A percentile compares a stretch with the other conserved stretches of the same genome.
Evolutionary conservation across 2,113 vertebrate genomes (phyloP).

Genomic region (Cynocephalus volans): DNA sequence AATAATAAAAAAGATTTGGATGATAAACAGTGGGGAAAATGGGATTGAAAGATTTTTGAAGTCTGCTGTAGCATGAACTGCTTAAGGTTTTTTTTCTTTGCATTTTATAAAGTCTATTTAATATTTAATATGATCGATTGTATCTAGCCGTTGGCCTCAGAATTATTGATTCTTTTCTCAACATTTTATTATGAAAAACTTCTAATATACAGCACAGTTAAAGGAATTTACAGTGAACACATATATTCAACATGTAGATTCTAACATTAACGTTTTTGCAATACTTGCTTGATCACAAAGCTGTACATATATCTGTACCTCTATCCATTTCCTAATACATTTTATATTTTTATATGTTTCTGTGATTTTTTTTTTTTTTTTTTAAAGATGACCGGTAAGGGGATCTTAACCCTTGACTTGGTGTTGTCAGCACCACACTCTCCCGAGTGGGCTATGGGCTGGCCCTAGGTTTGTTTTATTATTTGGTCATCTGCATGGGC

Average conservation of each 20-base stretch:
- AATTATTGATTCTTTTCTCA: slow-evolving; percentile 33
- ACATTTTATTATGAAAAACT: slow-evolving; percentile 27
- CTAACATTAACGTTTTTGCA: background rate
- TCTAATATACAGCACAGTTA: background rate
- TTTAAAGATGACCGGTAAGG: too few species aligned
- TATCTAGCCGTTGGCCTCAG: background rate
- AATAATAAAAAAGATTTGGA: background rate
- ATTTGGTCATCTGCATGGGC: background rate
- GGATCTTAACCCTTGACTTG: too few species aligned
- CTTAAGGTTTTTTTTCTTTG: slow-evolving; percentile 42
- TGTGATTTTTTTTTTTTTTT: too few species aligned
- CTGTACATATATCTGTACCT: background rate
- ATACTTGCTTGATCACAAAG: background rate
- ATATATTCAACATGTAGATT: background rate
- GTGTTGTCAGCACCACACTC: too few species aligned
- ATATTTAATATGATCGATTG: slow-evolving; percentile 29
- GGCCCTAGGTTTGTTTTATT: slow-evolving; percentile 37
- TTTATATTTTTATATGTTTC: background rate
- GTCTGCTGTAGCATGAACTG: background rate
- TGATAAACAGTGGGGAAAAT: background rate
- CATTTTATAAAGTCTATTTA: slow-evolving; percentile 55
- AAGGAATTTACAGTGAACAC: background rate
- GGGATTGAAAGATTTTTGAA: slow-evolving; percentile 8
- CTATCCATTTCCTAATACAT: background rate
- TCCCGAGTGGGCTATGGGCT: too few species aligned